Percentiles rank a stretch among this genome's conserved stretches.
Evolutionary conservation across 2,113 vertebrate species (phyloP).

Genomic region (Pelvicachromis taeniatus): DNA sequence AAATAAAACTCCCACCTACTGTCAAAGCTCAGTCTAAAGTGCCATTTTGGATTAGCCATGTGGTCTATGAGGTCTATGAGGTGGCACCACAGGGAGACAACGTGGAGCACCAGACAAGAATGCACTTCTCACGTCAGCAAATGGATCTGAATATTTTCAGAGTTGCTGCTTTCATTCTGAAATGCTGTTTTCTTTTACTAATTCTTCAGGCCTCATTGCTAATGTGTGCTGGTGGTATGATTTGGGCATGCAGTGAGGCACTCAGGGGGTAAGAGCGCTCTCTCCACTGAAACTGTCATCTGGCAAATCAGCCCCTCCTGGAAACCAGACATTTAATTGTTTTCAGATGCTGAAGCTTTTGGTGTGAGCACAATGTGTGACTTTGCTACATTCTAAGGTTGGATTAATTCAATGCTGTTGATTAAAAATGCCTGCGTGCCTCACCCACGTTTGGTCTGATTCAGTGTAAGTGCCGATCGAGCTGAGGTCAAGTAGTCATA

Average conservation of each 20-base stretch:
- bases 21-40: background rate
- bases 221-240: slow-evolving; percentile 42
- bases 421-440: slow-evolving; percentile 55
- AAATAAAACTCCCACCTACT: background rate
- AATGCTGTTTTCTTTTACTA: slow-evolving; percentile 11
- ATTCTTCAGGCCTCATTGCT: slow-evolving; percentile 27
- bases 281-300: slow-evolving; percentile 50
- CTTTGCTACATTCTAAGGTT: slow-evolving; percentile 48
- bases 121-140: background rate
- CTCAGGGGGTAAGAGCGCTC: background rate
- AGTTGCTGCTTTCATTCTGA: slow-evolving; percentile 20
- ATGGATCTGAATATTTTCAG: background rate
- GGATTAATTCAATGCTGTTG: slow-evolving; percentile 57
- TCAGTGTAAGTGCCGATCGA: background rate
- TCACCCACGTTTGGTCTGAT: slow-evolving; percentile 7
- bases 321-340: slow-evolving; percentile 74
- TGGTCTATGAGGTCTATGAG: background rate
- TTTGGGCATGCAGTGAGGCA: slow-evolving; percentile 30
- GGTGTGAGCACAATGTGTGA: slow-evolving; percentile 58
- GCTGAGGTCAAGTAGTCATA: background rate
- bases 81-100: background rate
- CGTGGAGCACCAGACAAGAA: slow-evolving; percentile 4
- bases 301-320: slow-evolving; percentile 66
- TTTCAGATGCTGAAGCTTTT: slow-evolving; percentile 69
- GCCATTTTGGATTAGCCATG: background rate